phyloP scores from a whole-genome alignment of 2,113 vertebrate genomes.

The Fukomys damarensis region DNA sequence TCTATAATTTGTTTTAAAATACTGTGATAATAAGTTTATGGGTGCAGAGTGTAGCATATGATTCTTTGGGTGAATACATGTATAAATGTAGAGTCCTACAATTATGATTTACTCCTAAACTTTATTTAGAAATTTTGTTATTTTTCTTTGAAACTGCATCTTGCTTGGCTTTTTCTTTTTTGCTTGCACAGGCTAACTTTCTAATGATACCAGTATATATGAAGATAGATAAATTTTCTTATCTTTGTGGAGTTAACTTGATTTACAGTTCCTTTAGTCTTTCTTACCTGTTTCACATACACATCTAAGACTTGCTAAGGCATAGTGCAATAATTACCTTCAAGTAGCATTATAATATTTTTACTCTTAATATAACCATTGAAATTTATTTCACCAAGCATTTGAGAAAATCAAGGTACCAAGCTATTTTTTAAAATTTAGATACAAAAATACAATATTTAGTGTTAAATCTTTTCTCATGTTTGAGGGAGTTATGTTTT shows the following conservation, averaged over 20 bases:
- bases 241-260: background rate
- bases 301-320: background rate
- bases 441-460: background rate
- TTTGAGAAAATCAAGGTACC: background rate
- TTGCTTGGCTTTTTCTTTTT: background rate
- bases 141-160: conserved; percentile 1
- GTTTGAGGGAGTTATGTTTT: background rate
- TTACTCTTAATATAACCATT: background rate
- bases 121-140: conserved; percentile 26
- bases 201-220: background rate
- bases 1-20: conserved; percentile 44
- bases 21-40: background rate
- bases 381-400: conserved; percentile 24
- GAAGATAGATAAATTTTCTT: background rate
- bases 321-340: background rate
- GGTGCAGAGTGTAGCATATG: background rate
- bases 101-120: background rate
- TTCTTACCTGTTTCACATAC: background rate
- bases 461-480: background rate
- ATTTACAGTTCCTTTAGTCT: background rate
- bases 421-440: conserved; percentile 11
- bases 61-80: background rate
- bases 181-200: background rate
- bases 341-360: background rate
- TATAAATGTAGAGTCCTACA: background rate